Base-by-base conservation (phyloP, 1,140 invertebrate species). In the Leptopilina boulardi region DNA sequence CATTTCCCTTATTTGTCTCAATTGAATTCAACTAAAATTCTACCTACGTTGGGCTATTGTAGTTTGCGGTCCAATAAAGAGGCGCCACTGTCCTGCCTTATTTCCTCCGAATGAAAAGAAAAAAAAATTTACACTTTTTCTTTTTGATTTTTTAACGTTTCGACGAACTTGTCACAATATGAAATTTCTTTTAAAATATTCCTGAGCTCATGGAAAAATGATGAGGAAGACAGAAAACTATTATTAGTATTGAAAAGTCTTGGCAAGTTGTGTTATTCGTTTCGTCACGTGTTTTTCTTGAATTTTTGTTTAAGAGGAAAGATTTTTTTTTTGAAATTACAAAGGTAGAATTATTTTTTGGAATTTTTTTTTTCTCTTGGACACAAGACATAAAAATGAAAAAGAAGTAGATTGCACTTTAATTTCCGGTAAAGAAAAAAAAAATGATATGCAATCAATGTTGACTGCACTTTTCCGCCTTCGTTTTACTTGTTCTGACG, bases 51-150 rank as follows among this genome's bases (percentile, higher is more conserved):
- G 86, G 85, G 80, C 82, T 88, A 78, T 89, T 88, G 88, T 89
- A 89, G 81, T 80, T 89, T 77, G 87, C 87, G 83, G 88, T 90
- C 87, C 87, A 89, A 76, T 89, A 89, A 73, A 89, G 86, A 81
- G 89, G 89, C 89, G 89, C 89, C 89, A 90, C 89, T 85, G 87
- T 89, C 85, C 77, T 82, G 82, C 80, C 84, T 90, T 87, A 83
- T 83, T 83, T 30, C 23, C 13, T 23, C 59, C 15, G 26, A 66
- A 30, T 30, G 15, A 23, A n/a, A 66, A 23, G 34, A 38, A 66
- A 66, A 66, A 30, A 51, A 3, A 4, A 51, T 18, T n/a, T 51
- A n/a, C n/a, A n/a, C n/a, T 10, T 18, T 51, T 66, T 66, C 26
- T 23, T 15, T 30, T 66, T 23, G 30, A 30, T 30, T 23, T n/a